A percentile compares a stretch with the other conserved stretches of the same genome.
Evolutionary conservation across 2,888 invertebrate species (phyloP).

Genomic region (Ochropleura plecta): DNA sequence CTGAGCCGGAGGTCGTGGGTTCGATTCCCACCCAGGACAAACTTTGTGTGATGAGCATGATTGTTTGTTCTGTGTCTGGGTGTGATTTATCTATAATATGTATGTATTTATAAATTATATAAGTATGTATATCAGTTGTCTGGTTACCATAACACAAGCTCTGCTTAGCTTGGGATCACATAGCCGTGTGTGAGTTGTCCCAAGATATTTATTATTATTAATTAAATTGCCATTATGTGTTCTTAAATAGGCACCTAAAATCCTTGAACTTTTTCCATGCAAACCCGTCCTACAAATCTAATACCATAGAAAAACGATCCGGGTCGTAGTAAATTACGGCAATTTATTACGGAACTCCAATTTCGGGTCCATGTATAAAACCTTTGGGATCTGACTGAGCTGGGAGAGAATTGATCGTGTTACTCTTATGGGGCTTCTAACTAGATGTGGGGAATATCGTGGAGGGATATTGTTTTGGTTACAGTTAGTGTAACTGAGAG

Average conservation of each 20-base stretch:
- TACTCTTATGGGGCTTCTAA: not conserved
- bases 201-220: too few relatives aligned
- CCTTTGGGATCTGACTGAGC: slow-evolving; percentile 15
- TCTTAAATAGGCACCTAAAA: not conserved
- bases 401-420: slow-evolving; percentile 27
- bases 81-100: too few relatives aligned
- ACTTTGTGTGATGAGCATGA: too few relatives aligned
- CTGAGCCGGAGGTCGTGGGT: too few relatives aligned
- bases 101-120: too few relatives aligned
- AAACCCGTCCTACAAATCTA: slow-evolving; percentile 33
- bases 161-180: too few relatives aligned
- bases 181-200: too few relatives aligned
- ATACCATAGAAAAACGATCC: slow-evolving; percentile 47
- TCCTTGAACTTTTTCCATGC: slow-evolving; percentile 13
- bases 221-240: not conserved
- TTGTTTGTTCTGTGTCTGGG: too few relatives aligned
- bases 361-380: slow-evolving; percentile 47
- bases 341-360: slow-evolving; percentile 55
- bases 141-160: too few relatives aligned
- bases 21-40: too few relatives aligned
- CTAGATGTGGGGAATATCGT: not conserved
- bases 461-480: not conserved
- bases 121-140: too few relatives aligned
- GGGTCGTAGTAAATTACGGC: slow-evolving; percentile 45
- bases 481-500: not conserved